phyloP scores from a whole-genome alignment of 2,113 vertebrate genomes.

The Sylvietta virens region DNA sequence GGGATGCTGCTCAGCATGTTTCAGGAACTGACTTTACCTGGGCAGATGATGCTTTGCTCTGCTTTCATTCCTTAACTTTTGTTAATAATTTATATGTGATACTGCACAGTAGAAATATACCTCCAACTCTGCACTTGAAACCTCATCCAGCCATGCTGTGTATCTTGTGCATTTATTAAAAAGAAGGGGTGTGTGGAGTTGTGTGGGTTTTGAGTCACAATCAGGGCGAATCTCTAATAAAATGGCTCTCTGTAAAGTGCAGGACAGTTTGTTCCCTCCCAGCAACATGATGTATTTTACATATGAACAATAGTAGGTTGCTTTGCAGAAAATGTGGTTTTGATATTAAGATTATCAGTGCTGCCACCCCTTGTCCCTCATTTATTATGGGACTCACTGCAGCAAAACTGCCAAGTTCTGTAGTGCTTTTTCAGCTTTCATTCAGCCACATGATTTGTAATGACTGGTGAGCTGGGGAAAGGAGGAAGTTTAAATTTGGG shows the following conservation, averaged over 20 bases:
- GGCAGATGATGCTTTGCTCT: background rate
- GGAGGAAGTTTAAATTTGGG: conserved; percentile 57
- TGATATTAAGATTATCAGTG: conserved; percentile 56
- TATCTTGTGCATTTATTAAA: background rate
- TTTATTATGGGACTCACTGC: conserved; percentile 24
- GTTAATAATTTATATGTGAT: background rate
- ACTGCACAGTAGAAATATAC: background rate
- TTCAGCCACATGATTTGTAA: conserved; percentile 50
- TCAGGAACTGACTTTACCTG: background rate
- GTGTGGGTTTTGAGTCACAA: background rate
- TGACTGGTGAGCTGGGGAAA: conserved; percentile 35
- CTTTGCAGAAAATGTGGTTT: conserved; percentile 54
- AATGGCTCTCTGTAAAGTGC: background rate
- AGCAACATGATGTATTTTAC: conserved; percentile 27
- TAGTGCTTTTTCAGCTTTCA: conserved; percentile 22
- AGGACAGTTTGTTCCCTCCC: conserved; percentile 15
- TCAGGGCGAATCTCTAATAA: background rate
- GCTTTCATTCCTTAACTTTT: conserved; percentile 6
- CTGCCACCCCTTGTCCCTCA: conserved; percentile 31
- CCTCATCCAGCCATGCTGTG: background rate
- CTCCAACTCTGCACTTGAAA: background rate
- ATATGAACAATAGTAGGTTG: conserved; percentile 24
- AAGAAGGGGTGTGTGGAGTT: background rate
- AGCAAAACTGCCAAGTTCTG: conserved; percentile 1
- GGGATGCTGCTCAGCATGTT: background rate